Conservation (phyloP, 2,888 invertebrate genomes). For the Drosophila helvetica region DNA sequence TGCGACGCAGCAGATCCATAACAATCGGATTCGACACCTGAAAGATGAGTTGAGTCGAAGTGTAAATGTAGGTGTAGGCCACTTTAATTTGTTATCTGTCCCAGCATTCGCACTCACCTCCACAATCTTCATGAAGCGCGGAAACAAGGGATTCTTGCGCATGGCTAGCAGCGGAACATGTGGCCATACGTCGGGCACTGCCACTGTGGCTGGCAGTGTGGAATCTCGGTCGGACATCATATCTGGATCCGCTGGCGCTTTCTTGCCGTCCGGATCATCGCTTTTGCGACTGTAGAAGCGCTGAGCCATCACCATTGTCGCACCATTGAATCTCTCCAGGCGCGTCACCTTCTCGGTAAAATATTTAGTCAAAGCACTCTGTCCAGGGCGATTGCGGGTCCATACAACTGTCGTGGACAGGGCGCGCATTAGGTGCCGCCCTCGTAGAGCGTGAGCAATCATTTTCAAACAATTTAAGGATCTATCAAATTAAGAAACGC, state of each 20-base stretch:
- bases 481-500: conserved; percentile 43
- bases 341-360: conserved; percentile 41
- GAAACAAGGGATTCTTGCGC: conserved; percentile 97
- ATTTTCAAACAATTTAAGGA: conserved; percentile 37
- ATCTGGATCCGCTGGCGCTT: conserved; percentile 33
- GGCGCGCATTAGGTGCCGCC: conserved; percentile 59
- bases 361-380: conserved; percentile 50
- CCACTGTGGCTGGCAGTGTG: conserved; percentile 92
- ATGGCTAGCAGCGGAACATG: conserved; percentile 98
- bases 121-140: conserved; percentile 98
- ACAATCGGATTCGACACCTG: conserved; percentile 93
- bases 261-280: conserved; percentile 57
- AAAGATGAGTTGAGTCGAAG: conserved; percentile 26
- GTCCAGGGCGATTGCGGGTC: conserved; percentile 39
- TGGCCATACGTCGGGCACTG: conserved; percentile 98
- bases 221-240: conserved; percentile 68
- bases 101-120: conserved; percentile 86
- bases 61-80: too few relatives aligned
- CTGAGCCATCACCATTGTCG: conserved; percentile 46
- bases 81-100: background rate
- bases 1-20: conserved; percentile 94
- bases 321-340: conserved; percentile 33
- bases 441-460: conserved; percentile 63
- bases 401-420: conserved; percentile 48
- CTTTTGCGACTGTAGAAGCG: conserved; percentile 61